These are phyloP conservation scores for Empis stercorea DNA, from an alignment of 2,888 invertebrate genomes.

Conservation along the genomic window DNA sequence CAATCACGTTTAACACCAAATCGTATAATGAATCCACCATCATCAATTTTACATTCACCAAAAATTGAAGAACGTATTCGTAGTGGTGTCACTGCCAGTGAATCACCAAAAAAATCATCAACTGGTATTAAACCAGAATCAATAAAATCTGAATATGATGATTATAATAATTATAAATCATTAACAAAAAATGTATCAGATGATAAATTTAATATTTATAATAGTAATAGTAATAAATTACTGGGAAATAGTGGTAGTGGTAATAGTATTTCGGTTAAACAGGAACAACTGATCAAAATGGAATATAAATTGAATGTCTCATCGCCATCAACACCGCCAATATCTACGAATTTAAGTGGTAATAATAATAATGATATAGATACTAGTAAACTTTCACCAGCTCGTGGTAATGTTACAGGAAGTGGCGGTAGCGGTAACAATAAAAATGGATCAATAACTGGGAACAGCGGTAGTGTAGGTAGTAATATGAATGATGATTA, in stretches of 20 bases:
- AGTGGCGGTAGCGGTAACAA: not conserved
- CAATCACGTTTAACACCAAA: slow-evolving; percentile 7
- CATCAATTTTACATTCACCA: slow-evolving; percentile 7
- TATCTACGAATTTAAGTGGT: no score
- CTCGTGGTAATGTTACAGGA: no score
- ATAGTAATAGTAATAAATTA: slow-evolving; percentile 6
- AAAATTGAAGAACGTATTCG: slow-evolving; percentile 7
- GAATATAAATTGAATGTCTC: slow-evolving; percentile 8
- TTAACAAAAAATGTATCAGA: not conserved
- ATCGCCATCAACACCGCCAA: not conserved
- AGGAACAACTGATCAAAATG: slow-evolving; percentile 12
- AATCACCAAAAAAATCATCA: slow-evolving; percentile 5
- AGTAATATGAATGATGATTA: slow-evolving; percentile 15
- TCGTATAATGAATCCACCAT: not conserved
- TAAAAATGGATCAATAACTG: not conserved
- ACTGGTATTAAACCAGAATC: slow-evolving; percentile 14
- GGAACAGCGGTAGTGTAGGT: slow-evolving; percentile 2
- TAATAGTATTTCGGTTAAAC: slow-evolving; percentile 9
- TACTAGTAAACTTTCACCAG: not conserved
- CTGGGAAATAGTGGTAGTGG: slow-evolving; percentile 2
- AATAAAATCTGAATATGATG: slow-evolving; percentile 6
- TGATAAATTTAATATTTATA: slow-evolving; percentile 13
- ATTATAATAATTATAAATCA: no score
- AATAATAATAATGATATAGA: not conserved
- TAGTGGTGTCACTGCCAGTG: no score